Conservation (phyloP, 1,140 invertebrate species). For the Sogatella furcifera region DNA sequence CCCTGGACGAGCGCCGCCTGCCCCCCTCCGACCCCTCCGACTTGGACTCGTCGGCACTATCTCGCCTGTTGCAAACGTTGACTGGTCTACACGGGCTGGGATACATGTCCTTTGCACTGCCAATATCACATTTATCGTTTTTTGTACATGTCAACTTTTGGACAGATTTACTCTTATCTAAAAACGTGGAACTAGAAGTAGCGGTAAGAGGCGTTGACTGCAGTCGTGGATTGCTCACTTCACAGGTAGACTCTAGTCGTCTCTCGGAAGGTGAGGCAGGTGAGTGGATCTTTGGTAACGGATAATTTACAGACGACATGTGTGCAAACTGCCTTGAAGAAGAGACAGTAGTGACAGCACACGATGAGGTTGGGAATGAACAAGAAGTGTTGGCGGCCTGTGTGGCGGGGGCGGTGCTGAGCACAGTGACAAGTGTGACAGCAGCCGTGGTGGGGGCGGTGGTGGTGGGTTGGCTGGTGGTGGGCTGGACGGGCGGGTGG, state of each 20-base stretch:
- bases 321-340: constrained; percentile 12
- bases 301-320: constrained; percentile 6
- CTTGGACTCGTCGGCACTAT: constrained; percentile 18
- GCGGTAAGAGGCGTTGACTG: constrained; percentile 5
- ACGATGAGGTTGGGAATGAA: constrained; percentile 19
- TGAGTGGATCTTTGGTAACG: constrained; percentile 18
- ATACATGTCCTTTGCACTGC: constrained; percentile 5
- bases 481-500: constrained; percentile 44
- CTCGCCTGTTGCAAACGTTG: constrained; percentile 17
- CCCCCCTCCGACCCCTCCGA: constrained; percentile 7
- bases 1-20: constrained; percentile 21
- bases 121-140: constrained; percentile 10
- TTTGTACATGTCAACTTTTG: constrained; percentile 8
- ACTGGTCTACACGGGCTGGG: constrained; percentile 7
- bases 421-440: background rate
- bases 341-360: constrained; percentile 5
- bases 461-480: constrained; percentile 17
- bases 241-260: background rate
- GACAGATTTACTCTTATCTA: constrained; percentile 13
- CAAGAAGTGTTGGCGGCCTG: too few species aligned
- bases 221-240: background rate
- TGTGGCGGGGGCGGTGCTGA: constrained; percentile 13
- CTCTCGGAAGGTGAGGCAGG: constrained; percentile 13
- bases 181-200: background rate
- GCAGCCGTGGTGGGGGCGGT: too few species aligned